phyloP scores from a whole-genome alignment of 2,888 invertebrate species.

The Acleris sparsana region DNA sequence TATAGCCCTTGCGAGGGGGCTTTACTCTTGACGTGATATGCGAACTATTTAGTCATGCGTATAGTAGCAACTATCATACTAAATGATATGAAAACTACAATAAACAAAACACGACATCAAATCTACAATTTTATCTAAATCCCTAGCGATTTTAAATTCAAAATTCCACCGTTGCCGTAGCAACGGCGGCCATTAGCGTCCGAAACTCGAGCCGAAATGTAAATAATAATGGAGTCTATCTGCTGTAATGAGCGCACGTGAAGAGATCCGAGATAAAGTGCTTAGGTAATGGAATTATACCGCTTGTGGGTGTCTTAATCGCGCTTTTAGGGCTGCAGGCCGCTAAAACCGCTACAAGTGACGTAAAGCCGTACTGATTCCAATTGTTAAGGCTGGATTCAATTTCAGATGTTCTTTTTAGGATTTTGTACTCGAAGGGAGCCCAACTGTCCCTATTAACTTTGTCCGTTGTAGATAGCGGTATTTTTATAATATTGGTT shows the following conservation, averaged over 20 bases:
- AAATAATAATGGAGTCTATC: slow-evolving; percentile 25
- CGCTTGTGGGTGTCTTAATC: slow-evolving; percentile 7
- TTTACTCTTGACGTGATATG: too few relatives aligned
- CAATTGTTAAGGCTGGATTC: too few relatives aligned
- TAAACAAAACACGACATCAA: background rate
- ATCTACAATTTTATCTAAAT: background rate
- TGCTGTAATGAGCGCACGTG: slow-evolving; percentile 14
- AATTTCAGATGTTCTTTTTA: too few relatives aligned
- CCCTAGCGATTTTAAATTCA: slow-evolving; percentile 6
- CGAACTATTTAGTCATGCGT: too few relatives aligned
- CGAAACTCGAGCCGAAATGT: slow-evolving; percentile 17
- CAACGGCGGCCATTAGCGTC: slow-evolving; percentile 17
- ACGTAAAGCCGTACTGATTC: too few relatives aligned
- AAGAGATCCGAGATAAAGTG: slow-evolving; percentile 16
- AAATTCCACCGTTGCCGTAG: slow-evolving; percentile 8
- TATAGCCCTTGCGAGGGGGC: too few relatives aligned
- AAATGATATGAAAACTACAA: too few relatives aligned
- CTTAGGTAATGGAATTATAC: slow-evolving; percentile 11
- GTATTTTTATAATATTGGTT: too few relatives aligned
- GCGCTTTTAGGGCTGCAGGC: background rate
- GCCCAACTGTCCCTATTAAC: too few relatives aligned
- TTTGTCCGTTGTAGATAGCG: too few relatives aligned
- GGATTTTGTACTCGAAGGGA: too few relatives aligned
- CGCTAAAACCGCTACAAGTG: background rate
- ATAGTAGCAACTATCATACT: too few relatives aligned